A percentile compares a stretch with the other conserved stretches of the same genome.
These are phyloP conservation scores for Maniola hyperantus DNA, from an alignment of 2,888 invertebrate species.

Conservation along the genomic window DNA sequence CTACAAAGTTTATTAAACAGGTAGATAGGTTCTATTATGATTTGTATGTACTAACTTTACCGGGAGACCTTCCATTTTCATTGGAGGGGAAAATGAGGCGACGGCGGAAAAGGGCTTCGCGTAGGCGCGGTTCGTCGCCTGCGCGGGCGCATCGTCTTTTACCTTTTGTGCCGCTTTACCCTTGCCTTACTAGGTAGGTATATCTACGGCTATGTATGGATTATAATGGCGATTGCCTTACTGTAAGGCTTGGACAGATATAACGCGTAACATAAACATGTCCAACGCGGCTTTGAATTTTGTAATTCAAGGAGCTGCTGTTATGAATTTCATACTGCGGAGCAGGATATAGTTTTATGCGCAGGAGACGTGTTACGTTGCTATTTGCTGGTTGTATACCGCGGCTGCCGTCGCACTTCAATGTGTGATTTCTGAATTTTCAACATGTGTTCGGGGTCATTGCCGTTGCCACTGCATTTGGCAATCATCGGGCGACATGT, in stretches of 20 bases:
- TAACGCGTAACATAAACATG: not conserved
- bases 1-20: not conserved
- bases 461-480: no score
- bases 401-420: no score
- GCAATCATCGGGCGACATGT: no score
- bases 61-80: constrained; percentile 8
- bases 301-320: no score
- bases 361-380: no score
- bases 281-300: no score
- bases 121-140: constrained; percentile 56
- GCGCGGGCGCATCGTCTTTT: constrained; percentile 58
- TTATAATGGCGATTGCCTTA: constrained; percentile 50
- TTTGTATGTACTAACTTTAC: not conserved
- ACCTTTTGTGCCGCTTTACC: constrained; percentile 74
- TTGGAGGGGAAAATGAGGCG: constrained; percentile 16
- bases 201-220: constrained; percentile 48
- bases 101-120: constrained; percentile 55
- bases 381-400: no score
- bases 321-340: no score
- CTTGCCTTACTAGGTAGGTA: constrained; percentile 61
- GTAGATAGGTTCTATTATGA: no score
- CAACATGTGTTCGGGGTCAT: no score
- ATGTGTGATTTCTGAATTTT: no score
- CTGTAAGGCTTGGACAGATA: not conserved
- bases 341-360: no score